Evolutionary conservation across 2,113 vertebrate species (phyloP).

Genomic region (Irena cyanogastra): DNA sequence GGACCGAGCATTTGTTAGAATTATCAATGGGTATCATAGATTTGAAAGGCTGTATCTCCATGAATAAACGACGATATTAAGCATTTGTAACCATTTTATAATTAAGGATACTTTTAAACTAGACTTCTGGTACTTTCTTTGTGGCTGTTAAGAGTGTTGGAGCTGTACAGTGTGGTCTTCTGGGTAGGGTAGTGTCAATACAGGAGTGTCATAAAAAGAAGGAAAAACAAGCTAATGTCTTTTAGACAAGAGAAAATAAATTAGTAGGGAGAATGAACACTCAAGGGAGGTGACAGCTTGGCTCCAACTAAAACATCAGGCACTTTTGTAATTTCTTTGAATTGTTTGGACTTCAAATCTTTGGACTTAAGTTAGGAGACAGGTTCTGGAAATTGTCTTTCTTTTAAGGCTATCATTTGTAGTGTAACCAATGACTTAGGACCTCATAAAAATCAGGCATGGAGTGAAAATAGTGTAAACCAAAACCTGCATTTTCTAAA

Average conservation of each 20-base stretch:
- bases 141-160: neutral
- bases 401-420: neutral
- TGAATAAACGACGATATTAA: conserved; percentile 11
- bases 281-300: neutral
- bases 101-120: conserved; percentile 13
- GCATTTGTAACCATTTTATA: conserved; percentile 7
- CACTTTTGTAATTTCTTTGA: neutral
- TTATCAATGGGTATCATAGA: conserved; percentile 22
- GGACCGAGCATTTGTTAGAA: conserved; percentile 13
- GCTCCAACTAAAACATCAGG: neutral
- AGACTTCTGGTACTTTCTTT: neutral
- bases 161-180: neutral
- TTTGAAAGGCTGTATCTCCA: conserved; percentile 9
- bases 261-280: neutral
- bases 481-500: neutral
- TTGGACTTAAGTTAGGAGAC: neutral
- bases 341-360: neutral
- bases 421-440: neutral
- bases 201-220: neutral
- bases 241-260: neutral
- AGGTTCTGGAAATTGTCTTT: neutral
- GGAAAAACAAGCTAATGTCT: neutral
- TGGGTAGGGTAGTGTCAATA: fast-evolving
- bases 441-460: neutral
- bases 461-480: neutral